Conservation (phyloP, 2,797 vertebrate species). For the Urophycis tenuis region DNA sequence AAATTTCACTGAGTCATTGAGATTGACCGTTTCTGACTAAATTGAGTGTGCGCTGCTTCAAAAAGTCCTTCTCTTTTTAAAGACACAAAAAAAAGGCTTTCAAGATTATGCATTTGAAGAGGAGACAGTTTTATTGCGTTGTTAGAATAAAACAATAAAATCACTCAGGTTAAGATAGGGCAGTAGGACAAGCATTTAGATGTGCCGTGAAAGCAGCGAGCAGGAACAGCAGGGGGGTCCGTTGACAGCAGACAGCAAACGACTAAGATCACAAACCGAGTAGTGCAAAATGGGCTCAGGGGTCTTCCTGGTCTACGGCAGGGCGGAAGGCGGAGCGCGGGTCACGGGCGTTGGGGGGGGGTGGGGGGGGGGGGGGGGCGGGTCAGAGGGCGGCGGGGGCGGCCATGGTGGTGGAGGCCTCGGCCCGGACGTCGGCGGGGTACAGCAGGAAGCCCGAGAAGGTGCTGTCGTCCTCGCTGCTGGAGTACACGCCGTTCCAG, state of each 20-base stretch:
- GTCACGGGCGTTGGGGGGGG: conserved; percentile 10
- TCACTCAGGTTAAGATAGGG: conserved; percentile 27
- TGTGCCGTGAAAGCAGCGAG: conserved; percentile 23
- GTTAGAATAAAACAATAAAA: conserved; percentile 35
- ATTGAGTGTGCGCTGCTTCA: not conserved
- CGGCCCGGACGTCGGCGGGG: conserved; percentile 51
- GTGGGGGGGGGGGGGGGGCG: too few relatives aligned
- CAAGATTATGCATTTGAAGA: conserved; percentile 38
- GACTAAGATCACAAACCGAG: conserved; percentile 30
- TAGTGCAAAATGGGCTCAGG: conserved; percentile 38
- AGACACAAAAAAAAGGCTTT: not conserved
- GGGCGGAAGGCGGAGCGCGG: conserved; percentile 18
- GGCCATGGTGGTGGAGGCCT: conserved; percentile 20
- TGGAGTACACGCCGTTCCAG: conserved; percentile 90
- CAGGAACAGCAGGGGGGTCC: conserved; percentile 21
- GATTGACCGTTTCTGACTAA: not conserved
- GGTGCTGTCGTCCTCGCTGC: conserved; percentile 87
- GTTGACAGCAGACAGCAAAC: conserved; percentile 22
- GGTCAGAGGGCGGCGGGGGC: conserved; percentile 4
- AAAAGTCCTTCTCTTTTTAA: not conserved
- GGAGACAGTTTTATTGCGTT: conserved; percentile 55
- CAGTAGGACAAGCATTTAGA: conserved; percentile 34
- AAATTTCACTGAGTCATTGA: not conserved
- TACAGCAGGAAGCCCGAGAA: conserved; percentile 93
- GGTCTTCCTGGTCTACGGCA: conserved; percentile 28